A percentile compares a stretch with the other conserved stretches of the same genome.
Evolutionary conservation across 2,113 vertebrate species (phyloP).

Genomic region (Myotis lucifugus): DNA sequence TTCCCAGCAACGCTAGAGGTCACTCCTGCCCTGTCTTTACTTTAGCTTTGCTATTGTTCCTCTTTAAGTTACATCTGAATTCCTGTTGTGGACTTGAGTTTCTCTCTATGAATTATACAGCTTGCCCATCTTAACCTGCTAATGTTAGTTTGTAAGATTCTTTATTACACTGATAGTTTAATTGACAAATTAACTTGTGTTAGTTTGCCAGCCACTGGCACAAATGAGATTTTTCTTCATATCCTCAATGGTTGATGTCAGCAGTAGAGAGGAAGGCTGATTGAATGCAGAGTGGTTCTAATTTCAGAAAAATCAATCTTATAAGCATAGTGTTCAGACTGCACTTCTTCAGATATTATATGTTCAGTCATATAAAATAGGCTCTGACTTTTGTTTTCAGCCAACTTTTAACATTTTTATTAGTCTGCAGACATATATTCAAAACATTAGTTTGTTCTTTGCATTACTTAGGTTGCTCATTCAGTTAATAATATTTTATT

Average conservation of each 20-base stretch:
- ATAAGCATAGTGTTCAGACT: constrained; percentile 13
- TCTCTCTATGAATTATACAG: constrained; percentile 79
- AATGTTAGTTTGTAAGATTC: constrained; percentile 76
- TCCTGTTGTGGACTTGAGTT: constrained; percentile 73
- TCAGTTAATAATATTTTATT: constrained; percentile 25
- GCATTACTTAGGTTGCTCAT: constrained; percentile 14
- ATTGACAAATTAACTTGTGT: constrained; percentile 79
- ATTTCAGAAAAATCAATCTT: constrained; percentile 75
- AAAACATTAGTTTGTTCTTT: constrained; percentile 43
- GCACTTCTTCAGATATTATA: constrained; percentile 44
- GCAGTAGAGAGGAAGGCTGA: constrained; percentile 63
- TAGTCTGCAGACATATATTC: background rate
- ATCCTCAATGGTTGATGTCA: constrained; percentile 54
- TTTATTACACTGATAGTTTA: constrained; percentile 77
- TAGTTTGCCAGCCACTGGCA: constrained; percentile 60
- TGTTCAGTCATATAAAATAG: background rate
- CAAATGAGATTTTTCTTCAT: constrained; percentile 78
- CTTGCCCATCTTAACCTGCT: constrained; percentile 76
- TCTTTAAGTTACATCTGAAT: constrained; percentile 50
- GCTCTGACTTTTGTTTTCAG: constrained; percentile 32
- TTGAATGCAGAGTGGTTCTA: constrained; percentile 59
- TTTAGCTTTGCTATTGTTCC: background rate
- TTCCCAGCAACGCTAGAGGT: constrained; percentile 82
- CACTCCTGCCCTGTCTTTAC: constrained; percentile 77
- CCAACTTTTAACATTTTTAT: background rate